Evolutionary conservation across 2,797 vertebrate species (phyloP), one percentile per base, ranked within the genome.

Genomic region (Lithobates pipiens): DNA sequence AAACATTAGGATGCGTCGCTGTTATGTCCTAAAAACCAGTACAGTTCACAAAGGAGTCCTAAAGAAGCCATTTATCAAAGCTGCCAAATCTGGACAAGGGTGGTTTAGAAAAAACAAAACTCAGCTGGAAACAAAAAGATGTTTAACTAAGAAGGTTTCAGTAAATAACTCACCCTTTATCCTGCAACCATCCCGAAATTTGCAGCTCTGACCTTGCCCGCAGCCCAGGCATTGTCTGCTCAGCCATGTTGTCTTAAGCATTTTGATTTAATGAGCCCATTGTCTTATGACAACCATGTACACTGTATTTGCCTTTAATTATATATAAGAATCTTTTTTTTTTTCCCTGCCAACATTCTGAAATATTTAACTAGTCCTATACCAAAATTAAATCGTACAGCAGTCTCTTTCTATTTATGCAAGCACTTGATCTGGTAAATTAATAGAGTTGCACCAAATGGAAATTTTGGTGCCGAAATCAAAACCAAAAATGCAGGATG

Each of bases 81-180:
- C 76, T 84, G 83, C 68, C 75, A 84, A 78, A 72, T 70, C 18
- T 32, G 25, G 36, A 84, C 74, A 78, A 84, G 67, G 76, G 74
- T 84, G 65, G 72, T 10, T 5, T 63, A 73, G 61, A 13, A 39
- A 15, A 77, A 77, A 84, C 67, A 77, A 71, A 84, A 72, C 65
- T 29, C 42, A 2, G 11, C 69, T 78, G 29, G 78, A 84, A 39
- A 44, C 71, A 61, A 67, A 77, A 36, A 75, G 65, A 77, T 9
- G 23, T 23, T 82, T 46, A 32, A 39, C 36, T 46, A 75, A 46
- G 23, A 61, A 75, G 72, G 61, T 50, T 74, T 65, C n/a, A 44
- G 36, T 63, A 82, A 74, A 82, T 46, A 74, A 61, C 80, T 82
- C 50, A 39, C 1, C 3, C 42, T 50, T 29, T 46, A 27, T 74